These are phyloP conservation scores for Acrobeloides nanus DNA, from an alignment of 2,888 invertebrate species.

Conservation along the genomic window DNA sequence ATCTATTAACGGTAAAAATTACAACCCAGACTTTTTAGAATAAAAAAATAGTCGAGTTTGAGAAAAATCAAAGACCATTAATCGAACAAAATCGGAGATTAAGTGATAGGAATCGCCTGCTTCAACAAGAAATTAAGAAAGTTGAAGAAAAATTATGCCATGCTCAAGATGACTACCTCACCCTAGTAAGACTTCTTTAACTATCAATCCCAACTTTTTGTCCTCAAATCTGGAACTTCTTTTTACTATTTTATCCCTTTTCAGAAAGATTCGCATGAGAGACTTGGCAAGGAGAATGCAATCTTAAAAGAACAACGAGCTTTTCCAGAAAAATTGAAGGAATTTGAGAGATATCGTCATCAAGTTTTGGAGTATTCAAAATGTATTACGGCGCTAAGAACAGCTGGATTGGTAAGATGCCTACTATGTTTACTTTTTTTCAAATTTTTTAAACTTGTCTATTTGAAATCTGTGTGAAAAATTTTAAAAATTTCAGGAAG, in stretches of 20 bases:
- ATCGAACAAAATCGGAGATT: constrained; percentile 46
- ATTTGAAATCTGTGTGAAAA: too few species aligned
- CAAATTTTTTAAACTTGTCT: too few species aligned
- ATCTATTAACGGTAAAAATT: too few species aligned
- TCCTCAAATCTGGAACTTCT: background rate
- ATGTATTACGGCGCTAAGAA: constrained; percentile 49
- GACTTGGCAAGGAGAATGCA: constrained; percentile 43
- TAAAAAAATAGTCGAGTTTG: constrained; percentile 51
- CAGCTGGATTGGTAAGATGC: constrained; percentile 35
- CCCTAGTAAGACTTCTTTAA: constrained; percentile 30
- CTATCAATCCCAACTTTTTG: background rate
- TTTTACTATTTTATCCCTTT: constrained; percentile 5
- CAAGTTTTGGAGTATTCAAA: constrained; percentile 49
- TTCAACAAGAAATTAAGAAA: constrained; percentile 36
- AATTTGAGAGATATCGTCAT: constrained; percentile 40
- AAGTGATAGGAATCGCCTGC: constrained; percentile 38
- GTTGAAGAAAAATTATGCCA: constrained; percentile 41
- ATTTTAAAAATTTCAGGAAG: background rate
- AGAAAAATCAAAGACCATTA: constrained; percentile 44
- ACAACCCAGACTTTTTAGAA: constrained; percentile 47
- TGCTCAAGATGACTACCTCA: constrained; percentile 44
- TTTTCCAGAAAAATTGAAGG: constrained; percentile 50
- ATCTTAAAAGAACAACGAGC: constrained; percentile 42
- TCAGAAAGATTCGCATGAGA: constrained; percentile 47
- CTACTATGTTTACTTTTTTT: too few species aligned